Evolutionary conservation across 2,797 vertebrate genomes (phyloP).

Genomic region (Zalophus californianus): DNA sequence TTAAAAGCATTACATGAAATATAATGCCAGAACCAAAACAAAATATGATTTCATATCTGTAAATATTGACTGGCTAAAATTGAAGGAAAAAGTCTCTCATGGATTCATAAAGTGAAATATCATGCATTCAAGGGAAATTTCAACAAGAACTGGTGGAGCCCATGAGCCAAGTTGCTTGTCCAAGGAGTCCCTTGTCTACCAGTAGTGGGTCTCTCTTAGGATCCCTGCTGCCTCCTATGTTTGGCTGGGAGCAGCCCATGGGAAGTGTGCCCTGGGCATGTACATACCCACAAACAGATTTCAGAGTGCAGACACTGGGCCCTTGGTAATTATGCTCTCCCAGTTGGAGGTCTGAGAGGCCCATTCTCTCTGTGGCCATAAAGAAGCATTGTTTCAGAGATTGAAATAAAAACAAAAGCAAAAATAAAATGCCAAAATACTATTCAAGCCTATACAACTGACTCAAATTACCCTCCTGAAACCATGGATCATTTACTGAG

Average conservation of each 20-base stretch:
- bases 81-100: not conserved
- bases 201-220: not conserved
- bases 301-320: not conserved
- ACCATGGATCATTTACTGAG: not conserved
- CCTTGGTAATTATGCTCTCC: not conserved
- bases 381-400: not conserved
- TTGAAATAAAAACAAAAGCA: not conserved
- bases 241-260: not conserved
- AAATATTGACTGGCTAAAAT: not conserved
- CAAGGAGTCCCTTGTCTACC: not conserved
- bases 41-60: not conserved
- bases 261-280: too few species aligned
- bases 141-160: not conserved
- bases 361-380: not conserved
- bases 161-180: not conserved
- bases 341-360: not conserved
- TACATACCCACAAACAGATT: not conserved
- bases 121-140: not conserved
- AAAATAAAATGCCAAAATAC: not conserved
- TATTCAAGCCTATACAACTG: not conserved
- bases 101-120: not conserved
- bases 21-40: not conserved
- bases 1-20: not conserved
- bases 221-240: not conserved
- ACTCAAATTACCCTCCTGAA: not conserved